These are phyloP conservation scores for Diplolepis rosae DNA, from an alignment of 2,888 invertebrate species.

Conservation along the genomic window DNA sequence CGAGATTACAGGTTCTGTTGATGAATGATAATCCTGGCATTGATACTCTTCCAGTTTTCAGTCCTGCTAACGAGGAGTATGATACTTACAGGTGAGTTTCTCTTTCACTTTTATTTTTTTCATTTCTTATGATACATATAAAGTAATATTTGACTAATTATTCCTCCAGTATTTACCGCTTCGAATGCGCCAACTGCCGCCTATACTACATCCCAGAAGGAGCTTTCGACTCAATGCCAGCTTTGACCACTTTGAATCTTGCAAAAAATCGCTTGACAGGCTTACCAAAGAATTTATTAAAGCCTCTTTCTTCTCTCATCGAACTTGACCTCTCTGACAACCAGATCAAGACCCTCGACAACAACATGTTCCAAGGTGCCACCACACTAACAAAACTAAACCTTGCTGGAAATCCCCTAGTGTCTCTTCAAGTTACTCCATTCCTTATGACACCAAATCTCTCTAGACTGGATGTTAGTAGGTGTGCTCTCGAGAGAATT, in stretches of 20 bases:
- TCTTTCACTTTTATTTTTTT: not conserved
- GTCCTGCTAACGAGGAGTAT: constrained; percentile 74
- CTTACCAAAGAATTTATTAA: constrained; percentile 63
- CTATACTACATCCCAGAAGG: constrained; percentile 79
- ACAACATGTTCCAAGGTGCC: constrained; percentile 81
- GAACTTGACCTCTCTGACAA: constrained; percentile 85
- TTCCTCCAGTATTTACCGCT: constrained; percentile 79
- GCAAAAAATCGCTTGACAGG: constrained; percentile 76
- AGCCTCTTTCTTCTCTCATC: constrained; percentile 77
- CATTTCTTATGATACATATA: too few relatives aligned
- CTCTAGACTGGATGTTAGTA: constrained; percentile 82
- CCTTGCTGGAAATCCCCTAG: constrained; percentile 83
- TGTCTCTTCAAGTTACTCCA: constrained; percentile 79
- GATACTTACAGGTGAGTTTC: constrained; percentile 62
- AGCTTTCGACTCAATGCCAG: constrained; percentile 83
- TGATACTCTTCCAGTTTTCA: constrained; percentile 81
- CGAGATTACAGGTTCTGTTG: constrained; percentile 81
- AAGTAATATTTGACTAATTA: not conserved
- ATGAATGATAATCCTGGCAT: constrained; percentile 83
- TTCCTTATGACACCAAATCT: constrained; percentile 80
- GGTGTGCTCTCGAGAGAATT: constrained; percentile 80
- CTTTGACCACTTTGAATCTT: constrained; percentile 80
- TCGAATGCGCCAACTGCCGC: constrained; percentile 85
- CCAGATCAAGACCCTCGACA: constrained; percentile 78
- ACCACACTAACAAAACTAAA: constrained; percentile 80